These are phyloP conservation scores for Anorthoa munda DNA, from an alignment of 2,888 invertebrate species.

Conservation along the genomic window DNA sequence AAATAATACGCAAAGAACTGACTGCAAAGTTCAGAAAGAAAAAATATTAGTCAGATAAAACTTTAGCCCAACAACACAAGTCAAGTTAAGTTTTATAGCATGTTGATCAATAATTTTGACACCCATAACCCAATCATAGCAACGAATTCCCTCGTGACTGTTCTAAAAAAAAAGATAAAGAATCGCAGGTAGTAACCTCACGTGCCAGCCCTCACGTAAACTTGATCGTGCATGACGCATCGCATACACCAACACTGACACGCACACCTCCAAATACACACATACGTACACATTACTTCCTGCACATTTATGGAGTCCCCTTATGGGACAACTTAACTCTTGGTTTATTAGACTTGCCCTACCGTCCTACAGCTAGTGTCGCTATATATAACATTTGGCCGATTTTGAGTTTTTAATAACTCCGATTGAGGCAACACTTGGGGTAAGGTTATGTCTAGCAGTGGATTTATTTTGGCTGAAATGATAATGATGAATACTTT, in stretches of 20 bases:
- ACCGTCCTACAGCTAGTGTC: too few species aligned
- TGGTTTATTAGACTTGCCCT: constrained; percentile 44
- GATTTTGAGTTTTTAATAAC: too few species aligned
- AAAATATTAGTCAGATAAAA: background rate
- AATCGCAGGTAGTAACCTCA: background rate
- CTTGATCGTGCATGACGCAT: constrained; percentile 85
- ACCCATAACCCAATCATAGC: background rate
- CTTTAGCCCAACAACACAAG: background rate
- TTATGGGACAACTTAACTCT: constrained; percentile 59
- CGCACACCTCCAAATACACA: constrained; percentile 51
- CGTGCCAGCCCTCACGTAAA: constrained; percentile 71
- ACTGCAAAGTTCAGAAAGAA: background rate
- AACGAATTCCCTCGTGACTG: background rate
- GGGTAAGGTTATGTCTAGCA: too few species aligned
- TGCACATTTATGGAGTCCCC: constrained; percentile 80
- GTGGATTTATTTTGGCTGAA: too few species aligned
- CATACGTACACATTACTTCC: constrained; percentile 72
- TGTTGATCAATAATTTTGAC: background rate
- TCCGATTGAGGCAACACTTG: too few species aligned
- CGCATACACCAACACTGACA: constrained; percentile 65
- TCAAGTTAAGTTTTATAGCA: background rate
- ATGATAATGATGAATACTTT: too few species aligned
- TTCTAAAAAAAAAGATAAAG: background rate
- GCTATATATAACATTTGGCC: too few species aligned
- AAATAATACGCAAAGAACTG: background rate